Evolutionary conservation across 2,888 invertebrate species (phyloP).

Genomic region (Lingula anatina): DNA sequence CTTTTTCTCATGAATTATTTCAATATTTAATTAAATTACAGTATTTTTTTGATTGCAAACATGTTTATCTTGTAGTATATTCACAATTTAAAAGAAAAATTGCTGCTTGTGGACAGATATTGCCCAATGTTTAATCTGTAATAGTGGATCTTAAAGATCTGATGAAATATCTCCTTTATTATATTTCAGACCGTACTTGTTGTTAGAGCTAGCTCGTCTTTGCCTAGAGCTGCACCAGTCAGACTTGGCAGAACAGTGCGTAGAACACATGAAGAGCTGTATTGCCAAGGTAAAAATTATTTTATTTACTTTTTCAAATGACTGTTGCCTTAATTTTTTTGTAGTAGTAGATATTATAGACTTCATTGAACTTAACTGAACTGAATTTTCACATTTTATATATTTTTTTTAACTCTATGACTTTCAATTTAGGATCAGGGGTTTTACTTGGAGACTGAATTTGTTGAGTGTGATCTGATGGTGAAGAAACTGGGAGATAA

Average conservation of each 20-base stretch:
- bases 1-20: too few relatives aligned
- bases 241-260: conserved; percentile 38
- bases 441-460: conserved; percentile 44
- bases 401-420: too few relatives aligned
- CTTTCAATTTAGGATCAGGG: conserved; percentile 46
- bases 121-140: background rate
- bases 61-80: too few relatives aligned
- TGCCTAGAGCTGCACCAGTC: conserved; percentile 41
- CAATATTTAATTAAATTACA: too few relatives aligned
- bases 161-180: background rate
- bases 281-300: conserved; percentile 32
- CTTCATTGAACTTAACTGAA: too few relatives aligned
- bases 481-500: conserved; percentile 40
- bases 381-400: too few relatives aligned
- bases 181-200: conserved; percentile 34
- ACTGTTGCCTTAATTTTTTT: too few relatives aligned
- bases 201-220: conserved; percentile 43
- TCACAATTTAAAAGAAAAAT: too few relatives aligned
- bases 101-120: background rate
- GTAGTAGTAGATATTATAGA: too few relatives aligned
- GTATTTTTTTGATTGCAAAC: too few relatives aligned
- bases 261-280: conserved; percentile 36
- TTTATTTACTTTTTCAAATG: too few relatives aligned
- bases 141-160: background rate
- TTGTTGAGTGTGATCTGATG: conserved; percentile 42